Percentiles rank a stretch among this genome's conserved stretches.
These are phyloP conservation scores for Heteromurus nitidus DNA, from an alignment of 2,888 invertebrate genomes.

Conservation along the genomic window DNA sequence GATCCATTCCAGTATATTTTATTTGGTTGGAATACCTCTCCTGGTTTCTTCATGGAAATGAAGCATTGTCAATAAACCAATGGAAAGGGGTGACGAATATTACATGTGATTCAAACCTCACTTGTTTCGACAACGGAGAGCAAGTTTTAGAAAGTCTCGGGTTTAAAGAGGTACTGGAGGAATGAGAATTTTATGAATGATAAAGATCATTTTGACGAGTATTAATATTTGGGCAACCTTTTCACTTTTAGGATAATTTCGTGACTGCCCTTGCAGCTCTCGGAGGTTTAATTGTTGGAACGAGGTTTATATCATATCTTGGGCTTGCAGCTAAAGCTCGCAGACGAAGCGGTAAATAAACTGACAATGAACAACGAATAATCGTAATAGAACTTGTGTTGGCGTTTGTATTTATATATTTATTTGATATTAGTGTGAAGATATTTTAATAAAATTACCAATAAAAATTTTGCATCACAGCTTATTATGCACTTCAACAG, in stretches of 20 bases:
- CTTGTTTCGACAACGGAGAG: constrained; percentile 58
- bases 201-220: constrained; percentile 3
- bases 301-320: constrained; percentile 50
- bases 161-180: constrained; percentile 62
- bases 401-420: too few relatives aligned
- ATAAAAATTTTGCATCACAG: too few relatives aligned
- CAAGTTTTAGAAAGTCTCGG: constrained; percentile 54
- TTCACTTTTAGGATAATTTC: constrained; percentile 43
- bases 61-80: constrained; percentile 91
- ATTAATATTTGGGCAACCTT: not conserved
- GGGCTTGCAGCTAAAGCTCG: constrained; percentile 52
- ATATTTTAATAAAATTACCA: too few relatives aligned
- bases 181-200: not conserved
- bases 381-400: too few relatives aligned
- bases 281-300: constrained; percentile 30
- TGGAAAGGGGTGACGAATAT: constrained; percentile 88
- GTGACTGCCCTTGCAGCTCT: constrained; percentile 18
- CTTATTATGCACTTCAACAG: too few relatives aligned
- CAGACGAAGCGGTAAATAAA: too few relatives aligned
- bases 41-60: constrained; percentile 95
- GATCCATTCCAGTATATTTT: constrained; percentile 82
- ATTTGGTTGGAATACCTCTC: constrained; percentile 92
- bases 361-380: too few relatives aligned
- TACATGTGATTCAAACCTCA: constrained; percentile 24
- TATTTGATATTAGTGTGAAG: too few relatives aligned